Evolutionary conservation across 2,797 vertebrate genomes (phyloP), one percentile per base, ranked within the genome.

Genomic region (Argentina silus): DNA sequence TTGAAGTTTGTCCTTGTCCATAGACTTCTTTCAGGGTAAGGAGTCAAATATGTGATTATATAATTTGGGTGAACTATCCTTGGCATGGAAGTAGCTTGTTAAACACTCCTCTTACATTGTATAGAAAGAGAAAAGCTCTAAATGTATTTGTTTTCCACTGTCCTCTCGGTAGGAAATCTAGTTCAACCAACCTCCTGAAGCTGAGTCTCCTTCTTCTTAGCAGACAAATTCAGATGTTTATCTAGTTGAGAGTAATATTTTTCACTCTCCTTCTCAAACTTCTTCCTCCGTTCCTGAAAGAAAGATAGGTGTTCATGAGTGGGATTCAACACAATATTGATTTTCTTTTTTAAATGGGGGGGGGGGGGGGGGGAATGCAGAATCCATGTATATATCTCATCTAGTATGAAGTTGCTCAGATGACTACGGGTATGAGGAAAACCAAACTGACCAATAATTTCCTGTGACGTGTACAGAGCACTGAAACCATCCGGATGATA

Each of bases 241-340:
- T 99, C 98, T 82, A 99, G 82, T 85, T 96, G 94, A 57, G 96
- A 97, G 90, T 99, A 97, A 91, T 96, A 99, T 74, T 95, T 97
- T 78, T 99, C 98, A 56, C 96, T 95, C 81, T 99, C 97, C 77
- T 99, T 98, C 86, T 99, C 98, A 83, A 99, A 99, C 90, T 96
- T 99, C 83, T 99, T 99, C 86, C 90, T 98, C 81, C 94, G 94
- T 53, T 99, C 98, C 96, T 98, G 88, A 14, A 85, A 66, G 75
- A 85, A 15, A 90, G 10, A 89, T 76, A 63, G 12, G 73, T 42
- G 60, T 50, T 15, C 23, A 3, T 6, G 3, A 8, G 12, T 2
- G 15, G 1, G 1, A 70, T 63, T 44, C 15, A 59, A 77, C 10
- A 12, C 15, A 53, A 55, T 14, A 14, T 27, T 59, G 1, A 5